Evolutionary conservation across 1,140 invertebrate genomes (phyloP), one percentile per base, ranked within the genome.

Genomic region (Dysdera silvatica): DNA sequence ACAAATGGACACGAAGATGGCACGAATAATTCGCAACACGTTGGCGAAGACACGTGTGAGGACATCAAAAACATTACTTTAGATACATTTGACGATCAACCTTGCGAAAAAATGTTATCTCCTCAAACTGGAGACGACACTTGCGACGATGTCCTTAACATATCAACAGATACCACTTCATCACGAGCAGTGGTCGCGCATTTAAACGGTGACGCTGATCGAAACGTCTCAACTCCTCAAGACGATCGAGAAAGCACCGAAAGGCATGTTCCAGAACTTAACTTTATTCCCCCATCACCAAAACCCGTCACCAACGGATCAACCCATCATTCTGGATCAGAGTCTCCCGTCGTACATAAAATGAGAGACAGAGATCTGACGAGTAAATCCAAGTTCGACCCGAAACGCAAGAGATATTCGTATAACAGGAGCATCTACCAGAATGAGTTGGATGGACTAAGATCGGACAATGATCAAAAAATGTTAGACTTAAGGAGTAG

Each of bases 41-140:
- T 41, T 12, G 61, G 52, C 12, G 61, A 62, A 29, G 61, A 62
- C 20, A 62, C 61, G 12, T 62, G 61, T 28, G 61, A 62, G 20
- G 61, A 62, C 33, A 62, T 62, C 14, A 55, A 62, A 23, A 62
- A 62, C 28, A 62, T 62, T 52, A 55, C 61, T 1, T 55, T 62
- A 53, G 61, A 62, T 18, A 62, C 61, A 12, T 62, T 40, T 20
- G 61, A 62, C 23, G 55, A 58, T 14, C 45, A 35, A 6, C 33
- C 35, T 0, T 24, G 24, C 12, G 59, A 45, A 8, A 40, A 61
- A 24, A 23, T 24, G 2, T 24, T 31, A 26, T 61, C 59, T 3
- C 37, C 59, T 20, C 49, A 53, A 29, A 51, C 59, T 37, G n/a
- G n/a, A n/a, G n/a, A n/a, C n/a, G 59, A 61, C 29, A 61, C 59